These are phyloP conservation scores for Aporophyla nigra DNA, from an alignment of 2,888 invertebrate genomes.

Conservation along the genomic window DNA sequence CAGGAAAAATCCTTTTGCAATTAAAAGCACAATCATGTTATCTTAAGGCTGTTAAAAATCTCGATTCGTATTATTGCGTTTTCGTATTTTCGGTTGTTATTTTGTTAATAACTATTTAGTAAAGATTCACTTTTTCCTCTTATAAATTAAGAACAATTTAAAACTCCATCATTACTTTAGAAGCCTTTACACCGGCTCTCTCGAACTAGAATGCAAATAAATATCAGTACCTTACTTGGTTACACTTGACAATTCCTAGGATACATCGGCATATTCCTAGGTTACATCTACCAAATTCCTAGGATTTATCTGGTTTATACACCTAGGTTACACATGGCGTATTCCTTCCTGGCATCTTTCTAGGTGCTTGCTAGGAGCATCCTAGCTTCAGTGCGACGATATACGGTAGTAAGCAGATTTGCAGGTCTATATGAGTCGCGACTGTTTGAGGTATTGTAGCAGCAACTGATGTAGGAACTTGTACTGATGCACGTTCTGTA, in stretches of 20 bases:
- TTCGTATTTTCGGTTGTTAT: slow-evolving; percentile 44
- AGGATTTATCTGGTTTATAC: no score
- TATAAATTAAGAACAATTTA: slow-evolving; percentile 4
- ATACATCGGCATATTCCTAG: no score
- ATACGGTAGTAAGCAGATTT: background rate
- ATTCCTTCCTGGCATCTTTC: background rate
- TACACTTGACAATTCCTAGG: no score
- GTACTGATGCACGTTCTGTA: slow-evolving; percentile 97
- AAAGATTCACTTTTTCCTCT: slow-evolving; percentile 22
- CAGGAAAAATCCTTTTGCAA: slow-evolving; percentile 38
- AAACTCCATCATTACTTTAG: background rate
- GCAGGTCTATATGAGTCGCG: slow-evolving; percentile 93
- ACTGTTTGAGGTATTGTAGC: slow-evolving; percentile 96
- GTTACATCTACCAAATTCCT: no score
- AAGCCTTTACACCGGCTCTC: no score
- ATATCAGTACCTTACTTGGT: slow-evolving; percentile 12
- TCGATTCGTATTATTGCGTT: slow-evolving; percentile 48
- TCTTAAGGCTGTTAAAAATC: slow-evolving; percentile 27
- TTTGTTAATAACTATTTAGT: slow-evolving; percentile 34
- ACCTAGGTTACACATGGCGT: background rate
- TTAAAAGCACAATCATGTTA: slow-evolving; percentile 29
- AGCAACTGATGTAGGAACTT: slow-evolving; percentile 96
- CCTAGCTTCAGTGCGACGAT: background rate
- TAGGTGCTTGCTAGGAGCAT: no score
- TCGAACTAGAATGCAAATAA: slow-evolving; percentile 1